phyloP scores from a whole-genome alignment of 2,797 vertebrate genomes.

The Coccyzus lansbergi region DNA sequence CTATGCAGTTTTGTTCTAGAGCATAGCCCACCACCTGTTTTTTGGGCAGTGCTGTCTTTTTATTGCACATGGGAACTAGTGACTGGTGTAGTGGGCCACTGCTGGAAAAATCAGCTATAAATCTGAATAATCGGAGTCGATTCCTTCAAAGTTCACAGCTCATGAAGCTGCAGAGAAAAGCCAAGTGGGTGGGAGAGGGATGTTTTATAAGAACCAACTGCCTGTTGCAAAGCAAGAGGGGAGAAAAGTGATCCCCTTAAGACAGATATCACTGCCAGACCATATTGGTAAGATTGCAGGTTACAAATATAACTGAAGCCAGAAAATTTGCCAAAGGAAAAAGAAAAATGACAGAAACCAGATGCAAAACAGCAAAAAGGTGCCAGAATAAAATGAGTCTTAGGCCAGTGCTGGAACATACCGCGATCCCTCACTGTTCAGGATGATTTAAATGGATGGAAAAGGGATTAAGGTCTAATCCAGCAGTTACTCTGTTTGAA shows the following conservation, averaged over 20 bases:
- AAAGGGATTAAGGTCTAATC: conserved; percentile 57
- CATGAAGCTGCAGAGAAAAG: conserved; percentile 5
- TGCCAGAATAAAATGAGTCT: conserved; percentile 25
- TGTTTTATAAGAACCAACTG: conserved; percentile 17
- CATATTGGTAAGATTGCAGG: conserved; percentile 4
- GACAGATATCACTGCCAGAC: conserved; percentile 13
- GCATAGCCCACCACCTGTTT: background rate
- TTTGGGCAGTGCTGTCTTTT: background rate
- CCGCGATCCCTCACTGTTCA: background rate
- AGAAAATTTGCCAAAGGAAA: background rate
- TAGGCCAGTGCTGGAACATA: background rate
- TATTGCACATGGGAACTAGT: background rate
- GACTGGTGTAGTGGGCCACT: background rate
- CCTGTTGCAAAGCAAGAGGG: background rate
- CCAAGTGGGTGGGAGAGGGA: background rate
- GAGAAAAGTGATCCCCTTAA: conserved; percentile 14
- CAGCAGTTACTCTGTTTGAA: conserved; percentile 39
- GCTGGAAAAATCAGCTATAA: background rate
- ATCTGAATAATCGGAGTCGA: background rate
- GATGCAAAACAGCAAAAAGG: conserved; percentile 35
- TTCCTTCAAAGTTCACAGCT: conserved; percentile 26
- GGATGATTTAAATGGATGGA: conserved; percentile 53
- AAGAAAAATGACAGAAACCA: background rate
- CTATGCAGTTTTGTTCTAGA: background rate
- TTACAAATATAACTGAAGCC: background rate